These are phyloP conservation scores for Raphicerus campestris DNA, from an alignment of 2,113 vertebrate species.

Conservation along the genomic window DNA sequence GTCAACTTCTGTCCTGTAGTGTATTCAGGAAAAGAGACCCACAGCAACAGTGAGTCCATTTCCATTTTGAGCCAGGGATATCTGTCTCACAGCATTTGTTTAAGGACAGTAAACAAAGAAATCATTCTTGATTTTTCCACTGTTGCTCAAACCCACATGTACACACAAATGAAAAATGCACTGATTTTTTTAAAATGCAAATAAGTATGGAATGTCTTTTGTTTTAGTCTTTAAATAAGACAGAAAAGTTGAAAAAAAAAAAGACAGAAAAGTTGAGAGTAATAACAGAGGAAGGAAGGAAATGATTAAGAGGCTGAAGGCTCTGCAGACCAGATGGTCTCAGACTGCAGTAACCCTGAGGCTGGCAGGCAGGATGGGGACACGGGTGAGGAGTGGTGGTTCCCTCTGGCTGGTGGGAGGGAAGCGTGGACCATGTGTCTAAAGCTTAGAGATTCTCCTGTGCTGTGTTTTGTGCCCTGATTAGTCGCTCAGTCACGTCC, in stretches of 20 bases:
- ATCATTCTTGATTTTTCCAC: neutral
- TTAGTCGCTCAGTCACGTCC: neutral
- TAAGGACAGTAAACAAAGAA: neutral
- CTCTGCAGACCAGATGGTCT: neutral
- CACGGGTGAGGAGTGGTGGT: neutral
- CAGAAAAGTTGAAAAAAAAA: neutral
- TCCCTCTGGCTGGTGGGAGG: neutral
- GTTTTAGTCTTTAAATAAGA: neutral
- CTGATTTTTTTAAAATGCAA: neutral
- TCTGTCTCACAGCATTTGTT: neutral
- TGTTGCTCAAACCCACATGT: neutral
- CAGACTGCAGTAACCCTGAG: neutral
- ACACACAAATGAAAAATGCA: neutral
- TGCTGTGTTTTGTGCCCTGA: neutral
- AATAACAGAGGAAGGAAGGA: neutral
- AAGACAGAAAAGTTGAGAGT: neutral
- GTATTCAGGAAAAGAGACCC: neutral
- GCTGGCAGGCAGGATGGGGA: neutral
- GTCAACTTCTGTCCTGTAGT: neutral
- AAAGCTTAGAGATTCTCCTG: neutral
- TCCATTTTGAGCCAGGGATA: neutral
- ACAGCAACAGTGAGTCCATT: neutral
- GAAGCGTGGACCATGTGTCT: fast-evolving
- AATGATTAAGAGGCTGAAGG: neutral
- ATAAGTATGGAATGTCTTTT: neutral